These are phyloP conservation scores for Eilema sororculum DNA, from an alignment of 2,888 invertebrate genomes.

Conservation along the genomic window DNA sequence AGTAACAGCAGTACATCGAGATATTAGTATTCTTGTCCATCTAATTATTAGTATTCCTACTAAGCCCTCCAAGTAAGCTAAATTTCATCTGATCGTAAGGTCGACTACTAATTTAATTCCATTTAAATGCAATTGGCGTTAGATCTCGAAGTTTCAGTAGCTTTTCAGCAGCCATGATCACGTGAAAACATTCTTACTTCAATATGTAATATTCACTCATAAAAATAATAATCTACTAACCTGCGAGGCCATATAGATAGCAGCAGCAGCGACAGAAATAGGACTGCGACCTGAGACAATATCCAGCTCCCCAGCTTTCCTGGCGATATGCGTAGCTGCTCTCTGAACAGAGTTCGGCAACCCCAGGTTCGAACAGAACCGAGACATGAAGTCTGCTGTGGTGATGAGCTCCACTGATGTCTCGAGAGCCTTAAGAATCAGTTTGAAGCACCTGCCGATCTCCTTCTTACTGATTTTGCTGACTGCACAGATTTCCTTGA, in stretches of 20 bases:
- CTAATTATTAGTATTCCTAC: no score
- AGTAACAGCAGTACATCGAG: no score
- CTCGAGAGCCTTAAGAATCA: slow-evolving; percentile 97
- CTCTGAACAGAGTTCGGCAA: slow-evolving; percentile 95
- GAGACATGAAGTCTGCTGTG: slow-evolving; percentile 99
- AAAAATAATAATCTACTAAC: slow-evolving; percentile 68
- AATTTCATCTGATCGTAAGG: no score
- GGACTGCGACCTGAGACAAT: slow-evolving; percentile 99
- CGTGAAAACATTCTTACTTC: no score
- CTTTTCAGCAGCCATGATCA: no score
- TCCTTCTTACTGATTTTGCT: slow-evolving; percentile 99
- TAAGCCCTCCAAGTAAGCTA: no score
- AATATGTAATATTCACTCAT: no score
- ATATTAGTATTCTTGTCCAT: no score
- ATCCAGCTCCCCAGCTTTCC: slow-evolving; percentile 98
- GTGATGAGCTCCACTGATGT: slow-evolving; percentile 99
- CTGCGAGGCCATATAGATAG: slow-evolving; percentile 99
- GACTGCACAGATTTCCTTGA: slow-evolving; percentile 99
- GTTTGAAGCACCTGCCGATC: slow-evolving; percentile 98
- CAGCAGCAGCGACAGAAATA: slow-evolving; percentile 99
- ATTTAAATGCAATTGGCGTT: no score
- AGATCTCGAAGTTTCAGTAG: no score
- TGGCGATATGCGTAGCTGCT: slow-evolving; percentile 98
- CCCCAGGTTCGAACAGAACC: slow-evolving; percentile 98
- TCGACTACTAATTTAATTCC: no score